Base-by-base conservation (phyloP, 2,888 invertebrate species). In the Cryptocephalus moraei region DNA sequence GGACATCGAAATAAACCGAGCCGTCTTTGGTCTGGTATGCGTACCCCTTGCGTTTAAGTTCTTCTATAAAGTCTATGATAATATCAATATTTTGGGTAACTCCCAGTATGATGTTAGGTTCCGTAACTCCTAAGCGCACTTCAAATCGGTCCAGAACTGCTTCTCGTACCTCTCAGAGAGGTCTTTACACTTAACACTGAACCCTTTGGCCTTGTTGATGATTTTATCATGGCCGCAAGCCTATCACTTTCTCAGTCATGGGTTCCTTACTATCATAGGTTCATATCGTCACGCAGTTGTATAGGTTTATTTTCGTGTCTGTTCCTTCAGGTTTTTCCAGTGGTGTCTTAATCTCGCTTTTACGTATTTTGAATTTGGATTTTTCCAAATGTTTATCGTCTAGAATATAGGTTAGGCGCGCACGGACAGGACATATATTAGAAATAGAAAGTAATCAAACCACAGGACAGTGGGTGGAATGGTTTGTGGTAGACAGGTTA, bases 161-260 rank as follows among this genome's bases (percentile, higher is more conserved):
- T 77, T 73, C 70, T 92, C 92, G 68, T 85, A 91, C 49, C 70
- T 69, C 58, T 77, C 78, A 53, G 79, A 73, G 13, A 76, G 68
- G n/a, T 78, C 75, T 51, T 67, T 68, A 57, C 76, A 78, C 48
- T 77, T 70, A 11, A 72, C 70, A 9, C 77, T 75, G 0, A 68
- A 69, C 57, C 79, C 75, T 8, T 73, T 71, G 1, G 84, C 79
- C 62, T 77, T 79, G 47, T 73, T 76, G 45, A 95, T 92, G 51
- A 95, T 93, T 75, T 95, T 95, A 70, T 95, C 94, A 71, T 95
- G 94, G 0, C 94, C 95, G 71, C 94, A 95, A 36, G 87, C 84
- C 64, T 95, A 95, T 93, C 93, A 91, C 2, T 83, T 84, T 10
- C 83, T 75, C 50, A 80, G 70, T 52, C 81, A 75, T 45, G 81